phyloP scores from a whole-genome alignment of 37 sponge, comb jelly and placozoan species.

The Hormiphora californensis region DNA sequence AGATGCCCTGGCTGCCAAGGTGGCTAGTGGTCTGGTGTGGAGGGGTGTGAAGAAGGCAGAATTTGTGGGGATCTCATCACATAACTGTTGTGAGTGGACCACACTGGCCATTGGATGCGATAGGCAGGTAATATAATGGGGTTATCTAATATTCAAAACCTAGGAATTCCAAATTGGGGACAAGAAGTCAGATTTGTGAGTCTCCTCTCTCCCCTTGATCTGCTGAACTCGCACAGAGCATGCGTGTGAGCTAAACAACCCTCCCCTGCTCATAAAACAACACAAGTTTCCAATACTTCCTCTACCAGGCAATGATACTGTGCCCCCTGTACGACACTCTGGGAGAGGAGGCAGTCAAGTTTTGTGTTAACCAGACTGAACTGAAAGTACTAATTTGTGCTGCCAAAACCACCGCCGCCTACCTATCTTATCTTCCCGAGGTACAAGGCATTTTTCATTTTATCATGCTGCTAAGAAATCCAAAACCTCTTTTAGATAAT shows the following conservation, averaged over 20 bases:
- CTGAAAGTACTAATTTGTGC: neutral
- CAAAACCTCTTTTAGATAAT: no score
- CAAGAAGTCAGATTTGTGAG: neutral
- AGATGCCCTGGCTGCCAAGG: conserved; percentile 57
- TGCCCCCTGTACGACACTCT: conserved; percentile 98
- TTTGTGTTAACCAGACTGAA: conserved; percentile 68
- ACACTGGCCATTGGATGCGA: conserved; percentile 15
- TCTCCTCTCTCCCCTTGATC: no score
- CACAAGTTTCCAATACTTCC: neutral
- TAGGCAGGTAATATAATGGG: neutral
- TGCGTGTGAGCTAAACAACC: conserved; percentile 69
- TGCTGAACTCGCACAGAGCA: conserved; percentile 79
- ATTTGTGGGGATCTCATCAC: conserved; percentile 72
- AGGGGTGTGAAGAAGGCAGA: conserved; percentile 67
- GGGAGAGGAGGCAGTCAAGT: conserved; percentile 80
- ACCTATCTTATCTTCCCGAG: conserved; percentile 19
- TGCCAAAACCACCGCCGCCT: neutral
- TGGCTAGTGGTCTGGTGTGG: conserved; percentile 76
- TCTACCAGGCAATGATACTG: conserved; percentile 20
- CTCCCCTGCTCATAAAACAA: no score
- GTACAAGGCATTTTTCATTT: no score
- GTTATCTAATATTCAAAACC: neutral
- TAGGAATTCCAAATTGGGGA: neutral
- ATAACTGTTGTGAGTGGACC: conserved; percentile 45
- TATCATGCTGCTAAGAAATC: no score